A percentile compares a stretch with the other conserved stretches of the same genome.
phyloP scores from a whole-genome alignment of 2,888 invertebrate genomes.

The Cosmia pyralina region DNA sequence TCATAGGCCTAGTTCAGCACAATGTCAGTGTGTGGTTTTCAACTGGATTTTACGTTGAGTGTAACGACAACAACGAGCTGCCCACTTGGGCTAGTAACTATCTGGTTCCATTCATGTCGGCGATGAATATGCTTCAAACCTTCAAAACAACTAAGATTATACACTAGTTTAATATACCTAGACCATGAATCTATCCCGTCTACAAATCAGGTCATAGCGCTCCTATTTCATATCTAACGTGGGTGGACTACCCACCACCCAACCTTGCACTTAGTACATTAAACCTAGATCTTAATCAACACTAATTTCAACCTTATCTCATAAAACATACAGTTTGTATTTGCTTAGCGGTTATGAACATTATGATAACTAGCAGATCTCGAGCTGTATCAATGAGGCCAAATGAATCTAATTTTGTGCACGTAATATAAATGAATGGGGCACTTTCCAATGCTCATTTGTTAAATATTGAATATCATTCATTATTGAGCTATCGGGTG shows the following conservation, averaged over 20 bases:
- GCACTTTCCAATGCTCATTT: constrained; percentile 24
- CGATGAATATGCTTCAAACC: background rate
- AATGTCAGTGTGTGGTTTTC: background rate
- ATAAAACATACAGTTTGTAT: constrained; percentile 17
- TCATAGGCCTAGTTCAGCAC: background rate
- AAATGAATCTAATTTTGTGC: constrained; percentile 57
- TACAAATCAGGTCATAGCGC: constrained; percentile 46
- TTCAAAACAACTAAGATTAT: constrained; percentile 2
- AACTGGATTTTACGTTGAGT: background rate
- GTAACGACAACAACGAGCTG: background rate
- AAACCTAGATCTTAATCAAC: constrained; percentile 11
- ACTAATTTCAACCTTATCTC: constrained; percentile 30
- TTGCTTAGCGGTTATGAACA: background rate
- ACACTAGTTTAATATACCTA: constrained; percentile 8
- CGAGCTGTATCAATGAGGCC: constrained; percentile 54
- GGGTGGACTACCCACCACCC: constrained; percentile 49
- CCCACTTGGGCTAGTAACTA: background rate
- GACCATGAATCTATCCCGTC: constrained; percentile 47
- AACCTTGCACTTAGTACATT: constrained; percentile 58
- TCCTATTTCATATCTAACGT: constrained; percentile 50
- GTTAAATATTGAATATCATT: constrained; percentile 40
- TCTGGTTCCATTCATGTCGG: background rate
- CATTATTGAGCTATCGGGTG: constrained; percentile 34
- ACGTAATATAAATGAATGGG: constrained; percentile 40
- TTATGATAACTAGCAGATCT: constrained; percentile 44